A percentile compares a stretch with the other conserved stretches of the same genome.
These are phyloP conservation scores for Lutjanus campechanus DNA, from an alignment of 2,797 vertebrate species.

Conservation along the genomic window DNA sequence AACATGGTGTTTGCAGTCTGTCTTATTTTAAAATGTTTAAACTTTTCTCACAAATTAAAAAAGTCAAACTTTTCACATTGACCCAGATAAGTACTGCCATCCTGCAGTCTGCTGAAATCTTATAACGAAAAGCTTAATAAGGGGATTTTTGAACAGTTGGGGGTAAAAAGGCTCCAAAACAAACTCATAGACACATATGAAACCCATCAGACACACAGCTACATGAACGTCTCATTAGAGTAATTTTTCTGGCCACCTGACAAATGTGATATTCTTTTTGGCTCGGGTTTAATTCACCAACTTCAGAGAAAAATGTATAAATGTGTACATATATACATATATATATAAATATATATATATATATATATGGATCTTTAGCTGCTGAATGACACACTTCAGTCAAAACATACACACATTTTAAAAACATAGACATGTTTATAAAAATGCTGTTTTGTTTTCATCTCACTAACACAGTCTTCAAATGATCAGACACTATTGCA, in stretches of 20 bases:
- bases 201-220: too few relatives aligned
- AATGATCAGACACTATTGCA: too few relatives aligned
- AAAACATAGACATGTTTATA: too few relatives aligned
- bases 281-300: constrained; percentile 10
- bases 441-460: too few relatives aligned
- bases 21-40: constrained; percentile 7
- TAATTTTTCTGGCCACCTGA: constrained; percentile 13
- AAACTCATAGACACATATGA: not conserved
- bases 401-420: too few relatives aligned
- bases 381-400: too few relatives aligned
- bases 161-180: constrained; percentile 3
- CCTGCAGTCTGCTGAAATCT: not conserved
- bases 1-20: not conserved
- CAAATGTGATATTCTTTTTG: constrained; percentile 8
- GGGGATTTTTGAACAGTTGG: not conserved
- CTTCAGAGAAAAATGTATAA: not conserved
- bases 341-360: too few relatives aligned
- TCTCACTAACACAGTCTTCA: too few relatives aligned
- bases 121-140: not conserved
- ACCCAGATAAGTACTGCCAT: not conserved
- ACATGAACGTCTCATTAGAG: not conserved
- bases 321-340: not conserved
- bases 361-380: not conserved
- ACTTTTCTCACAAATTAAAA: not conserved
- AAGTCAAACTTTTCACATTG: not conserved